phyloP scores from a whole-genome alignment of 1,140 invertebrate genomes.

The Eupristina koningsbergeri region DNA sequence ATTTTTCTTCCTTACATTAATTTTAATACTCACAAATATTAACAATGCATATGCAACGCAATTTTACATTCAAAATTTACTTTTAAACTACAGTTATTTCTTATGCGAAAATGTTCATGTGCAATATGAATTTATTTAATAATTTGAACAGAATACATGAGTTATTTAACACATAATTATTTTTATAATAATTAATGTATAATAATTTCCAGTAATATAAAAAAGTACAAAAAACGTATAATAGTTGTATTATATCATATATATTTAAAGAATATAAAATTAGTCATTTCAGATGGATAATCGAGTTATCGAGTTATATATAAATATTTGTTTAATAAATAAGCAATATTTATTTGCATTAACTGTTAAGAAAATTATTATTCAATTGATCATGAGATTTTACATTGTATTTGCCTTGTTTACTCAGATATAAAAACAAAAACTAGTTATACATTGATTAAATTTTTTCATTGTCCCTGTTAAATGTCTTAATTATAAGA shows the following conservation, averaged over 20 bases:
- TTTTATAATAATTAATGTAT: too few species aligned
- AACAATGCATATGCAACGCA: conserved; percentile 5
- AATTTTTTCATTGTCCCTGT: not conserved
- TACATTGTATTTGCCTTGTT: not conserved
- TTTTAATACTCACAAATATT: conserved; percentile 5
- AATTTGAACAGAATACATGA: not conserved
- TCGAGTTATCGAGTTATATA: too few species aligned
- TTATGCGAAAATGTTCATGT: not conserved
- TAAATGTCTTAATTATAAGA: not conserved
- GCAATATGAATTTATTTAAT: not conserved
- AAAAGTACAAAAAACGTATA: too few species aligned
- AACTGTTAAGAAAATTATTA: not conserved
- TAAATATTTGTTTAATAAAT: too few species aligned
- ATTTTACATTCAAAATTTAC: conserved; percentile 57
- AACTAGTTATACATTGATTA: not conserved
- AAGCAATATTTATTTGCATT: not conserved
- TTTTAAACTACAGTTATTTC: conserved; percentile 54
- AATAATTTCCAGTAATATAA: too few species aligned
- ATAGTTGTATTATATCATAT: too few species aligned
- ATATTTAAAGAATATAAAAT: too few species aligned
- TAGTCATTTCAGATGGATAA: too few species aligned
- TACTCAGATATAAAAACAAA: conserved; percentile 8
- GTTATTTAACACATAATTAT: too few species aligned
- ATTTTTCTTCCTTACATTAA: not conserved
- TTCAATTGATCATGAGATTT: not conserved